Evolutionary conservation across 2,888 invertebrate genomes (phyloP).

Genomic region (Brachypalpus laphriformis): DNA sequence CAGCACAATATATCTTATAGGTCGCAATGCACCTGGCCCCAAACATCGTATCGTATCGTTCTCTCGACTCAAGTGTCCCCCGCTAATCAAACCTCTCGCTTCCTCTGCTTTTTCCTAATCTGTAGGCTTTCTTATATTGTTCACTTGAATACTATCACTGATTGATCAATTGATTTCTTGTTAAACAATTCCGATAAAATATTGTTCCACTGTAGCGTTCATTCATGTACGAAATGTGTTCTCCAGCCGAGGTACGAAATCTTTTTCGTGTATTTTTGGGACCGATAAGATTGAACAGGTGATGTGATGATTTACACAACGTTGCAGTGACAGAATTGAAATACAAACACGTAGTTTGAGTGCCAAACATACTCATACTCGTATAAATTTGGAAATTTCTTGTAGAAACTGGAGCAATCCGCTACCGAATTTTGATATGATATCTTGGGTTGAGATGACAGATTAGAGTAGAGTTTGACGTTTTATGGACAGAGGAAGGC

Average conservation of each 20-base stretch:
- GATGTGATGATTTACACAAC: slow-evolving; percentile 1
- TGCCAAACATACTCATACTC: background rate
- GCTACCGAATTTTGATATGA: slow-evolving; percentile 18
- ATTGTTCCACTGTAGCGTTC: background rate
- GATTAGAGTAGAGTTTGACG: background rate
- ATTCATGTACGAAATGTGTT: background rate
- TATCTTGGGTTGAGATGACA: slow-evolving; percentile 5
- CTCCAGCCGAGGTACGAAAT: background rate
- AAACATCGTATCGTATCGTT: no score
- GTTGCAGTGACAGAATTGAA: slow-evolving; percentile 4
- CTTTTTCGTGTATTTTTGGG: background rate
- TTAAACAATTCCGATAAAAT: slow-evolving; percentile 39
- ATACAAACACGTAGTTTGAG: background rate
- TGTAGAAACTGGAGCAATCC: slow-evolving; percentile 19
- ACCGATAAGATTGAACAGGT: slow-evolving; percentile 5
- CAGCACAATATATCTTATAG: no score
- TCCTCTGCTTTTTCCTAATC: background rate
- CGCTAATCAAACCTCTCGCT: background rate
- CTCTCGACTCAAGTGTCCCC: no score
- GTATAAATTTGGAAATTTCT: slow-evolving; percentile 14
- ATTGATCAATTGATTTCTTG: slow-evolving; percentile 42
- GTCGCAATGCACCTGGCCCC: no score
- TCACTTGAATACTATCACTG: slow-evolving; percentile 31
- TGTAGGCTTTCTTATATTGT: slow-evolving; percentile 8
- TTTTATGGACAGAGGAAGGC: background rate